Base-by-base conservation (phyloP, 2,113 vertebrate genomes). In the Antennarius striatus region DNA sequence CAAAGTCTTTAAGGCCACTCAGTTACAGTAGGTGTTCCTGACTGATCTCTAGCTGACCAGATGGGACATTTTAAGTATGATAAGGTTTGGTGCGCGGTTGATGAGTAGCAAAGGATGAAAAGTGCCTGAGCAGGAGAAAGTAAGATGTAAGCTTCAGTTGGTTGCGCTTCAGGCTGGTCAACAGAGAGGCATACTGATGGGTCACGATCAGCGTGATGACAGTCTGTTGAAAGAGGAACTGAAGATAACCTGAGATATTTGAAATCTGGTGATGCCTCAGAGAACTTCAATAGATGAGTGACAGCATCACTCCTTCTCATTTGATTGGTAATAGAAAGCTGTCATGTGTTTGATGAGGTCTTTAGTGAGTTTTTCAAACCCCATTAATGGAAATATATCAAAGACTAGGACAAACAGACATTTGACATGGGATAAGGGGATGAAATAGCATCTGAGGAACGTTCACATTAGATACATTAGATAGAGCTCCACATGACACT, bases 1-100 rank as follows among this genome's bases (percentile, higher is more conserved):
- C 3, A 10, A 64, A 50, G 17, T 71, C 88, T 88, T 85, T 78
- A 85, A 86, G 68, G 68, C 55, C 54, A 40, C 36, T 49, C 55
- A 64, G 54, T 70, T 68, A 56, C 4, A 8, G 36, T 15, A 48
- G 54, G 12, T 63, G 62, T 63, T 68, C 72, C 51, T 59, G 54
- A 77, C 58, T 81, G 55, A 79, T 68, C 71, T 49, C 32, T 29
- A 59, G 58, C 56, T 72, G 71, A 77, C 65, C 71, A 16, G 61
- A 55, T 45, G 32, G 12, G 50, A 63, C 53, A 52, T 74, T 77
- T 83, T n/a, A 49, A 67, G 59, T 39, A 32, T 56, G 16, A 56
- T 3, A 15, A 13, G 58, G 40, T 8, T 57, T 49, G 1, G 22
- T 39, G 32, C 16, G 4, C 1, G 13, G 28, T 30, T 40, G 32